A percentile compares a stretch with the other conserved stretches of the same genome.
These are phyloP conservation scores for Pelochelys cantorii DNA, from an alignment of 2,797 vertebrate species.

Conservation along the genomic window DNA sequence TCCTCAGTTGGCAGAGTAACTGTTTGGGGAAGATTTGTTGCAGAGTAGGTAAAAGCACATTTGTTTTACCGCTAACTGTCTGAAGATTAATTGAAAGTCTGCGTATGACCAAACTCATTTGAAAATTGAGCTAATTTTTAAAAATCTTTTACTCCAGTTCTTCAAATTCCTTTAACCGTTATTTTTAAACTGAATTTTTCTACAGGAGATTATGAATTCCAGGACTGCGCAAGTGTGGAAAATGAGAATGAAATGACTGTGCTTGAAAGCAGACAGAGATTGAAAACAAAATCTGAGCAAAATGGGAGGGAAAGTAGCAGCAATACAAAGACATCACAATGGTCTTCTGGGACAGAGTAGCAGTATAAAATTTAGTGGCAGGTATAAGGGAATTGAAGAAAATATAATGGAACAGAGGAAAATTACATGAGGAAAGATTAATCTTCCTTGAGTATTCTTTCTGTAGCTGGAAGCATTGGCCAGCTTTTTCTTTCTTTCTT, in stretches of 20 bases:
- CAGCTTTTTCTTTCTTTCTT: not conserved
- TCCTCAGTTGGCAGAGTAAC: conserved; percentile 42
- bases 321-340: not conserved
- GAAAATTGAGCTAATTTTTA: conserved; percentile 46
- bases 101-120: conserved; percentile 44
- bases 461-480: not conserved
- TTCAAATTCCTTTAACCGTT: not conserved
- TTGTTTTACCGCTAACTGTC: conserved; percentile 55
- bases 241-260: not conserved
- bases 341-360: not conserved
- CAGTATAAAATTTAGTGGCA: not conserved
- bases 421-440: not conserved
- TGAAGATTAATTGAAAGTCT: conserved; percentile 60
- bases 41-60: conserved; percentile 59
- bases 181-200: conserved; percentile 26
- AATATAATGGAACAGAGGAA: not conserved
- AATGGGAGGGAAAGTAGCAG: not conserved
- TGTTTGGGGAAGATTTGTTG: conserved; percentile 66
- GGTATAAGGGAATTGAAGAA: not conserved
- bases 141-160: conserved; percentile 24
- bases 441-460: not conserved
- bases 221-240: conserved; percentile 2
- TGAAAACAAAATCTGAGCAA: not conserved
- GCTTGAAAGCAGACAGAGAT: not conserved
- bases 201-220: not conserved